Base-by-base conservation (phyloP, 2,113 vertebrate genomes). In the Anas platyrhynchos region DNA sequence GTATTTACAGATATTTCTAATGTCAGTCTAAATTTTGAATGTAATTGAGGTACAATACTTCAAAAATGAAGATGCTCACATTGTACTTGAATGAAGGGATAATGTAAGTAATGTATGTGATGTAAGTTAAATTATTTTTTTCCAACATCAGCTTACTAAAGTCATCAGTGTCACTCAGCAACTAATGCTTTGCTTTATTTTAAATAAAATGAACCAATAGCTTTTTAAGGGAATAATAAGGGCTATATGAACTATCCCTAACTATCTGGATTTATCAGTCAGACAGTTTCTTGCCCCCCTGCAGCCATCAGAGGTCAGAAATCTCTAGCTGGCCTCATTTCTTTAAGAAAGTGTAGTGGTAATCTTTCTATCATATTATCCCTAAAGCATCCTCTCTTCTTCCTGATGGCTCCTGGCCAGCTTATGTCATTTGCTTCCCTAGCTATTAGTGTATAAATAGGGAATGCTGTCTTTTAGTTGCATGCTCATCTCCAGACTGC, bases 311-410 rank as follows among this genome's bases (percentile, higher is more conserved):
- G 88, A 80, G 85, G 54, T 61, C 94, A 90, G 93, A 95, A 93
- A 94, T 91, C 93, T 94, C 84, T 73, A 43, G 46, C 93, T 94
- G 93, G 68, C 96, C 95, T 97, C 86, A 65, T 96, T 98, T 96
- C 97, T 97, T 96, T 76, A 96, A 96, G 97, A 93, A 97, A 95
- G 91, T 84, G 89, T 91, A 34, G 58, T 91, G 91, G 36, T 97
- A 94, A 96, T 96, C 96, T 97, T 95, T 86, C 86, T 89, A 93
- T 96, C 94, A 88, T 71, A 94, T 97, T 94, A 97, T 95, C 96
- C 61, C 93, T 82, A 13, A 78, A 94, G 58, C 91, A 89, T 81
- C 55, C 91, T 91, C 88, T 77, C 26, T 16, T 31, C 84, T 61
- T 63, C 69, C 90, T 77, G 46, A 17, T 95, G 95, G 80, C 89